A percentile compares a stretch with the other conserved stretches of the same genome.
Conservation (phyloP, 2,888 invertebrate genomes). For the Microctonus aethiopoides region DNA sequence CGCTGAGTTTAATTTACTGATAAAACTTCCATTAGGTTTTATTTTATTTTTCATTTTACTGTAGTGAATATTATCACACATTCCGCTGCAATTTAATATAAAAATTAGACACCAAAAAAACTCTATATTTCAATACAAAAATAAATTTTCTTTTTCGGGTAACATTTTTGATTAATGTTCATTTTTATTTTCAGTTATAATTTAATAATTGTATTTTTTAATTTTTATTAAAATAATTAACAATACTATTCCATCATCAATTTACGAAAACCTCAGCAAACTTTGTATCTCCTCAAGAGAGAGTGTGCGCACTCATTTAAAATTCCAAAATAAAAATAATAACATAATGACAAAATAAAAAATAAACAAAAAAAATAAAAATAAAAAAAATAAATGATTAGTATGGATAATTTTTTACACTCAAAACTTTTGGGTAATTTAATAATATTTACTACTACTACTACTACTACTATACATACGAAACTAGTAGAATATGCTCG, state of each 20-base stretch:
- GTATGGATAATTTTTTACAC: too few species aligned
- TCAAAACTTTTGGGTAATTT: too few species aligned
- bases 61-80: background rate
- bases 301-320: background rate
- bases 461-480: too few species aligned
- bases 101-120: background rate
- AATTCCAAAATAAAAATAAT: too few species aligned
- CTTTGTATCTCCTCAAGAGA: background rate
- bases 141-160: too few species aligned
- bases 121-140: background rate
- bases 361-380: too few species aligned
- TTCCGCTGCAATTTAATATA: background rate
- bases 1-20: slow-evolving; percentile 6
- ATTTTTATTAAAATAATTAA: background rate
- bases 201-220: background rate
- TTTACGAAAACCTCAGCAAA: background rate
- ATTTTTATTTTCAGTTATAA: too few species aligned
- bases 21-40: background rate
- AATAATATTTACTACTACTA: too few species aligned
- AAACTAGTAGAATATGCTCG: too few species aligned
- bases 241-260: background rate
- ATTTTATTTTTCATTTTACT: background rate
- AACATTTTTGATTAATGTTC: too few species aligned
- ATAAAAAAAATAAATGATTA: too few species aligned
- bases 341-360: too few species aligned